Conservation (phyloP, 2,113 vertebrate genomes). For the Paedocypris sp. region DNA sequence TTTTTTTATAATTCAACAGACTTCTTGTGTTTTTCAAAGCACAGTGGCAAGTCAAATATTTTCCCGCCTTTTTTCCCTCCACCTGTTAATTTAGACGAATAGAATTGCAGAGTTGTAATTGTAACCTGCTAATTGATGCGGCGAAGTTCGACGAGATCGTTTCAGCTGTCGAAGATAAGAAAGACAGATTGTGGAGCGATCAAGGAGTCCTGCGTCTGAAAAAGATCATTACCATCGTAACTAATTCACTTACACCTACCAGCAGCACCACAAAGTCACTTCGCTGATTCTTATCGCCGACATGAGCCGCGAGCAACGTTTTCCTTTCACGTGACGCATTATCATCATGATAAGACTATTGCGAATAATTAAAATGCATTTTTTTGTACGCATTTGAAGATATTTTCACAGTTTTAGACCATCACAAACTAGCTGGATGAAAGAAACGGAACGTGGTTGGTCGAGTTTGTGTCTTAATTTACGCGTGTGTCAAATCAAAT, state of each 20-base stretch:
- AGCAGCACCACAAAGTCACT: constrained; percentile 1
- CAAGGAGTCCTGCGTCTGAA: not conserved
- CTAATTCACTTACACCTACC: constrained; percentile 7
- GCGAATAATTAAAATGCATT: too few species aligned
- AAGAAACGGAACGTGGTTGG: too few species aligned
- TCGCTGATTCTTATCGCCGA: too few species aligned
- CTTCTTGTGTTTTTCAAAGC: not conserved
- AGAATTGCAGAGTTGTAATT: not conserved
- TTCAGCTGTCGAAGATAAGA: constrained; percentile 16
- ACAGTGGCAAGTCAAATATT: not conserved
- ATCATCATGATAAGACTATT: too few species aligned
- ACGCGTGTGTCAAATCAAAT: too few species aligned
- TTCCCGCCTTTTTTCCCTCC: not conserved
- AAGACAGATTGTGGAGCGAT: constrained; percentile 24
- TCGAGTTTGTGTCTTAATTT: too few species aligned
- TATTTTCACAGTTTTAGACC: too few species aligned
- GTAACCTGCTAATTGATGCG: constrained; percentile 14
- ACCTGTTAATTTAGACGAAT: constrained; percentile 17
- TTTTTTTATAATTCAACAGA: not conserved
- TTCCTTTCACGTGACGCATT: too few species aligned
- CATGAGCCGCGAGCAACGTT: too few species aligned
- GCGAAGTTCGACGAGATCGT: not conserved
- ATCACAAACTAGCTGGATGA: too few species aligned
- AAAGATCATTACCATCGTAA: not conserved
- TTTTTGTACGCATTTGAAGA: too few species aligned